Conservation (phyloP, 2,888 invertebrate genomes). For the Gasteruption jaculator region DNA sequence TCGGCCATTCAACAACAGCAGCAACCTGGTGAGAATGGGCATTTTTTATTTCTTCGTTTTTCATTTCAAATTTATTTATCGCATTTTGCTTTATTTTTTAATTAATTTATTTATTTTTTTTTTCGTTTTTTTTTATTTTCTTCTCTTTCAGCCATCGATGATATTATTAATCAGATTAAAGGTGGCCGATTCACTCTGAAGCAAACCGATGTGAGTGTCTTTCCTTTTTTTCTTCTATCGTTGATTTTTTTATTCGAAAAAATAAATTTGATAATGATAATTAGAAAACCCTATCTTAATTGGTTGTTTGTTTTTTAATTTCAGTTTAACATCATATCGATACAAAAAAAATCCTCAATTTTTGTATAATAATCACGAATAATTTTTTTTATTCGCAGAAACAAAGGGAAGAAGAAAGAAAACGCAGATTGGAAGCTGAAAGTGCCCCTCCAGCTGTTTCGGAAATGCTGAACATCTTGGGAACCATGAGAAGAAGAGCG, state of each 20-base stretch:
- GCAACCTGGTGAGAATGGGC: slow-evolving; percentile 52
- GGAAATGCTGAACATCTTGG: slow-evolving; percentile 68
- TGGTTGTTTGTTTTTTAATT: too few relatives aligned
- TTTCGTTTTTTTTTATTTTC: slow-evolving; percentile 8
- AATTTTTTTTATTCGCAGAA: slow-evolving; percentile 39
- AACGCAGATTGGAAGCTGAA: slow-evolving; percentile 60
- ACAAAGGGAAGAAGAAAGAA: slow-evolving; percentile 56
- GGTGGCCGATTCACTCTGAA: slow-evolving; percentile 70
- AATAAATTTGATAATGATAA: slow-evolving; percentile 3
- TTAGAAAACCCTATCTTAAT: too few relatives aligned
- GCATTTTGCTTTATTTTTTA: neutral
- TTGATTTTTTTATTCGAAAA: too few relatives aligned
- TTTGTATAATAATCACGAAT: neutral
- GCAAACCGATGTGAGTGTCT: slow-evolving; percentile 57
- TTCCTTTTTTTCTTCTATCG: slow-evolving; percentile 56
- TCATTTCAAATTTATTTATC: slow-evolving; percentile 5
- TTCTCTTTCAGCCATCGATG: slow-evolving; percentile 61
- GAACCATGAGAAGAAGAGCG: slow-evolving; percentile 57
- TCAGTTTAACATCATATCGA: slow-evolving; percentile 1
- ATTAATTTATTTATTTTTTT: slow-evolving; percentile 10
- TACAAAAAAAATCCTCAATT: neutral
- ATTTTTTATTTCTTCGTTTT: slow-evolving; percentile 1
- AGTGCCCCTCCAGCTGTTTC: slow-evolving; percentile 56
- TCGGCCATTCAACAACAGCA: slow-evolving; percentile 55
- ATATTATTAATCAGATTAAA: slow-evolving; percentile 73